Evolutionary conservation across 2,888 invertebrate genomes (phyloP).

Genomic region (Brachylomia viminalis): DNA sequence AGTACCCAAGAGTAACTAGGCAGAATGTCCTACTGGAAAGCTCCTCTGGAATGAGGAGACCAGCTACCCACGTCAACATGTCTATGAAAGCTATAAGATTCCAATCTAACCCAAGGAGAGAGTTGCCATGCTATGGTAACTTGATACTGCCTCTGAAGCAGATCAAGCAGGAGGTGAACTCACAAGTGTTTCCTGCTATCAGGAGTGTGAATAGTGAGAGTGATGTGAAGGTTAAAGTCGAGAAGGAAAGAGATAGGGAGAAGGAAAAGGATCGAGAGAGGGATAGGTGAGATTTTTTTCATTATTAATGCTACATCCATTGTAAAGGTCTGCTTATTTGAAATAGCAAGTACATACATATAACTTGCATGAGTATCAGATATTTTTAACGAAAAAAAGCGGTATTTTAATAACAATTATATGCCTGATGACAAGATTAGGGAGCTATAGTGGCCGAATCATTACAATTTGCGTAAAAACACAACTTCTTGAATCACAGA

Average conservation of each 20-base stretch:
- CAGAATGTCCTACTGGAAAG: constrained; percentile 85
- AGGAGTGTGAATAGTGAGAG: constrained; percentile 75
- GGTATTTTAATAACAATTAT: background rate
- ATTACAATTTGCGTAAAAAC: background rate
- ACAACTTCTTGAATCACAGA: background rate
- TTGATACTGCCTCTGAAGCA: constrained; percentile 84
- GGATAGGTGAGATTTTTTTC: constrained; percentile 59
- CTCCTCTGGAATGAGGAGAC: constrained; percentile 74
- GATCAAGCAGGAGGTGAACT: constrained; percentile 81
- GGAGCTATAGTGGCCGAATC: background rate
- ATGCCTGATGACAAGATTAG: background rate
- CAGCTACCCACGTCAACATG: constrained; percentile 81
- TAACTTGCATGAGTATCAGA: background rate
- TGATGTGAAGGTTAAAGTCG: constrained; percentile 77
- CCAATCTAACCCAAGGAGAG: constrained; percentile 82
- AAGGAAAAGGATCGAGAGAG: constrained; percentile 71
- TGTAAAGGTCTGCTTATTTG: background rate
- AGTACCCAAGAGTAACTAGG: constrained; percentile 86
- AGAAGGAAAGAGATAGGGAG: constrained; percentile 77
- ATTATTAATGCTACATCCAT: background rate
- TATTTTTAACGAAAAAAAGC: background rate
- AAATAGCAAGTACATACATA: background rate
- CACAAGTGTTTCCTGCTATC: constrained; percentile 79
- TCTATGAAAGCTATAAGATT: constrained; percentile 84
- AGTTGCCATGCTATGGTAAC: constrained; percentile 88